phyloP scores from a whole-genome alignment of 23 tunicate species.

The Halocynthia aurantium region DNA sequence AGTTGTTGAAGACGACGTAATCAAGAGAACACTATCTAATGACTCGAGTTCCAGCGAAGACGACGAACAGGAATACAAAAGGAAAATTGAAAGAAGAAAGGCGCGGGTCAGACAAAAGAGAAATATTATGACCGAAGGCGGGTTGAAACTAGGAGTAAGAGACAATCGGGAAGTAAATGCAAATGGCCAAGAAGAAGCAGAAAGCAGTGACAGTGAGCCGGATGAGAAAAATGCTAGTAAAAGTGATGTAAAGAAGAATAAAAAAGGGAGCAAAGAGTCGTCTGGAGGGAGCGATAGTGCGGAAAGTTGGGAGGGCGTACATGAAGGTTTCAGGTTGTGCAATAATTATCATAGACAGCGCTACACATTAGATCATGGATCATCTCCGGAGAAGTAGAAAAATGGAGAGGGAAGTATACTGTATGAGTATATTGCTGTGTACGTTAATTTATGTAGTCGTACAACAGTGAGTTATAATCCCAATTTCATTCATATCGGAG shows the following conservation, averaged over 20 bases:
- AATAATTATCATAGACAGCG: too few species aligned
- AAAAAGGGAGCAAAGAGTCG: conserved; percentile 4
- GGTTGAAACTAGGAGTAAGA: not conserved
- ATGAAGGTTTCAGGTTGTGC: conserved; percentile 15
- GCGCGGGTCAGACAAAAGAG: not conserved
- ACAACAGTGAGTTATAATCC: too few species aligned
- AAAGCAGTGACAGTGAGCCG: conserved; percentile 6
- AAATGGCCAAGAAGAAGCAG: not conserved
- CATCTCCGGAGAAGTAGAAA: not conserved
- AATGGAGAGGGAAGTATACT: too few species aligned
- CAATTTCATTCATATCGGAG: too few species aligned
- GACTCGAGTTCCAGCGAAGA: not conserved
- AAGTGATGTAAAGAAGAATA: not conserved
- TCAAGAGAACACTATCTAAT: not conserved
- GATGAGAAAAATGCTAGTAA: not conserved
- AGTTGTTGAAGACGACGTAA: not conserved
- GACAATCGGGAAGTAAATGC: not conserved
- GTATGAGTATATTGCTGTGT: too few species aligned
- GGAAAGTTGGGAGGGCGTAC: conserved; percentile 46
- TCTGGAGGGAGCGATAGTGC: conserved; percentile 31
- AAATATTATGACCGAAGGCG: not conserved
- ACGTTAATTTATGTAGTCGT: too few species aligned
- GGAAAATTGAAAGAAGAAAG: not conserved
- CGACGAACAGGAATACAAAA: not conserved
- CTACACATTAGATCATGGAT: not conserved